These are phyloP conservation scores for Galagoides demidoff DNA, from an alignment of 2,797 vertebrate genomes.

Conservation along the genomic window DNA sequence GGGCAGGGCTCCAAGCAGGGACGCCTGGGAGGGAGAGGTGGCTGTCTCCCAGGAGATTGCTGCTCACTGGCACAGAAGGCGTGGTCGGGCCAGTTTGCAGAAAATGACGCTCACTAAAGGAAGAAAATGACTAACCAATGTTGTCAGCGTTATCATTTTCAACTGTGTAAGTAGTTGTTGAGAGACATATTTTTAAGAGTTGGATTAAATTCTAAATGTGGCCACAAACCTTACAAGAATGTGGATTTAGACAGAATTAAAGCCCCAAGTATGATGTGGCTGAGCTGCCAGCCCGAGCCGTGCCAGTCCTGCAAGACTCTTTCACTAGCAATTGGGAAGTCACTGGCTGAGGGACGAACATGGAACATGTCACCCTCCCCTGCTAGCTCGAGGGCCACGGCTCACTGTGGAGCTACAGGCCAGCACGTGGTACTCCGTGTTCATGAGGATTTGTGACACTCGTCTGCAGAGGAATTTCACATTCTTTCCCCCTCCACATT, in stretches of 20 bases:
- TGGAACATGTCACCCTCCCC: constrained; percentile 80
- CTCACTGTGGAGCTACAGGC: constrained; percentile 79
- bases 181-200: constrained; percentile 59
- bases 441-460: constrained; percentile 78
- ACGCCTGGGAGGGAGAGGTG: fast-evolving
- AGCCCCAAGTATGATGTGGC: constrained; percentile 76
- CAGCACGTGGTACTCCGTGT: constrained; percentile 77
- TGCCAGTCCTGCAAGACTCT: constrained; percentile 78
- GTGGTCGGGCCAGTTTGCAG: fast-evolving
- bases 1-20: neutral
- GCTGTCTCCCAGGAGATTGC: fast-evolving
- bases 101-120: neutral
- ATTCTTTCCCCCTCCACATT: constrained; percentile 52
- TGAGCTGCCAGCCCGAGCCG: constrained; percentile 77
- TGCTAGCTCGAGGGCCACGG: constrained; percentile 72
- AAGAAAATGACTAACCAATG: fast-evolving
- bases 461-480: constrained; percentile 32
- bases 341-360: constrained; percentile 76
- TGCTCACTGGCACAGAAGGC: neutral
- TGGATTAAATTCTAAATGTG: constrained; percentile 68
- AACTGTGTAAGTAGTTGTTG: constrained; percentile 39
- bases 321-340: constrained; percentile 79
- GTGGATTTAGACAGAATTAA: constrained; percentile 72
- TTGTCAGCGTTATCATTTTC: neutral
- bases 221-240: constrained; percentile 78